These are phyloP conservation scores for Acropternis orthonyx DNA, from an alignment of 2,797 vertebrate species.

Conservation along the genomic window DNA sequence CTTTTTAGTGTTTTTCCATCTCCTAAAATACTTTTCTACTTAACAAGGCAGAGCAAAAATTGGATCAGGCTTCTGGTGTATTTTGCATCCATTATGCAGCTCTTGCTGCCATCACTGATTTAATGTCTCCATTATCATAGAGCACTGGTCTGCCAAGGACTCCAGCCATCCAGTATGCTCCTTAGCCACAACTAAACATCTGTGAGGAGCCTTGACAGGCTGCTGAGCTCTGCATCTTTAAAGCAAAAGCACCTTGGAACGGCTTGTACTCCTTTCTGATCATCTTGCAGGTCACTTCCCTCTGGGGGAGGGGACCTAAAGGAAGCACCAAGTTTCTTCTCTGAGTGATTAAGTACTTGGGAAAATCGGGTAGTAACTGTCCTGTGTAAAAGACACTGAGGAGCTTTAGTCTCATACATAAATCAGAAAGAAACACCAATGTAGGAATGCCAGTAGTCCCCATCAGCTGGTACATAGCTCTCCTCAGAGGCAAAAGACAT, in stretches of 20 bases:
- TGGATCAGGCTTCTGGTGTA: constrained; percentile 22
- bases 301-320: not conserved
- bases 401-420: not conserved
- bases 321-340: not conserved
- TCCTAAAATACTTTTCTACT: constrained; percentile 38
- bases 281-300: not conserved
- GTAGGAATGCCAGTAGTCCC: not conserved
- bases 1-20: constrained; percentile 43
- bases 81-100: constrained; percentile 66
- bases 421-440: not conserved
- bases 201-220: not conserved
- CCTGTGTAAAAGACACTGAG: not conserved
- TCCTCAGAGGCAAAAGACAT: not conserved
- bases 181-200: not conserved
- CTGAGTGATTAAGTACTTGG: not conserved
- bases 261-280: not conserved
- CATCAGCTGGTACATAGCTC: not conserved
- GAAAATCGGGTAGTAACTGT: not conserved
- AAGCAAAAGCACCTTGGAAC: not conserved
- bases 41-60: constrained; percentile 43
- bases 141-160: constrained; percentile 12
- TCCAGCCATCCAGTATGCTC: not conserved
- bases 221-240: not conserved
- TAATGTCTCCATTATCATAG: constrained; percentile 56
- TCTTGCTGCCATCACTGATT: constrained; percentile 59